phyloP scores from a whole-genome alignment of 2,888 invertebrate genomes.

The Crocallis elinguaria region DNA sequence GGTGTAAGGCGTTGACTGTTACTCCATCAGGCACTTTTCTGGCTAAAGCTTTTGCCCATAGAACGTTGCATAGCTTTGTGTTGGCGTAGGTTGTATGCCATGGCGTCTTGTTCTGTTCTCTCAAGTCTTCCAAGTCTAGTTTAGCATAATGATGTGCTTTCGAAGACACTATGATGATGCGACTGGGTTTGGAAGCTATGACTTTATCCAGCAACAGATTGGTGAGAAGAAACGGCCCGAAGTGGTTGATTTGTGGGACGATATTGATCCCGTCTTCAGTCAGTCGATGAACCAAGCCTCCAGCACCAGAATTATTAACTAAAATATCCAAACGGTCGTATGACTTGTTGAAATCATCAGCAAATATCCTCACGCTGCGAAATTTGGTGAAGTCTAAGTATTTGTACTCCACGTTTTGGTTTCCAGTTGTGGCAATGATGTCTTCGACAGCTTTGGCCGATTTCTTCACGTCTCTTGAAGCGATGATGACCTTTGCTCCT shows the following conservation, averaged over 20 bases:
- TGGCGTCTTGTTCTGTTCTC: constrained; percentile 48
- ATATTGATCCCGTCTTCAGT: constrained; percentile 86
- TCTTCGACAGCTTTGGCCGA: constrained; percentile 88
- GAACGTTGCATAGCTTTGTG: constrained; percentile 69
- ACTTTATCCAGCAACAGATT: constrained; percentile 84
- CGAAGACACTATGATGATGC: constrained; percentile 77
- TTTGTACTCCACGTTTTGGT: constrained; percentile 87
- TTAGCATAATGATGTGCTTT: constrained; percentile 67
- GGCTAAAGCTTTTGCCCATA: constrained; percentile 72
- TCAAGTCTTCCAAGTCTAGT: constrained; percentile 66
- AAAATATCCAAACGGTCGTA: constrained; percentile 84
- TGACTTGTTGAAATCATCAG: constrained; percentile 80
- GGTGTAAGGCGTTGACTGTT: constrained; percentile 92
- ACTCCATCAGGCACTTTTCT: constrained; percentile 80
- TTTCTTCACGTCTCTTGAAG: constrained; percentile 89
- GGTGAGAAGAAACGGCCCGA: constrained; percentile 90
- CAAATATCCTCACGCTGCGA: constrained; percentile 84
- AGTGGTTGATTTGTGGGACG: constrained; percentile 88
- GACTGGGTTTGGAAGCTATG: constrained; percentile 64
- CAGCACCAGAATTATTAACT: constrained; percentile 87
- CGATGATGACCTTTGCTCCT: constrained; percentile 89
- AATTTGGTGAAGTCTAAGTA: constrained; percentile 80
- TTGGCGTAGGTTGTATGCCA: constrained; percentile 69
- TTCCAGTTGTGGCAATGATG: constrained; percentile 88
- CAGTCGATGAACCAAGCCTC: constrained; percentile 53